Evolutionary conservation across 2,888 invertebrate genomes (phyloP), one percentile per base, ranked within the genome.

Genomic region (Chouioia cunea): DNA sequence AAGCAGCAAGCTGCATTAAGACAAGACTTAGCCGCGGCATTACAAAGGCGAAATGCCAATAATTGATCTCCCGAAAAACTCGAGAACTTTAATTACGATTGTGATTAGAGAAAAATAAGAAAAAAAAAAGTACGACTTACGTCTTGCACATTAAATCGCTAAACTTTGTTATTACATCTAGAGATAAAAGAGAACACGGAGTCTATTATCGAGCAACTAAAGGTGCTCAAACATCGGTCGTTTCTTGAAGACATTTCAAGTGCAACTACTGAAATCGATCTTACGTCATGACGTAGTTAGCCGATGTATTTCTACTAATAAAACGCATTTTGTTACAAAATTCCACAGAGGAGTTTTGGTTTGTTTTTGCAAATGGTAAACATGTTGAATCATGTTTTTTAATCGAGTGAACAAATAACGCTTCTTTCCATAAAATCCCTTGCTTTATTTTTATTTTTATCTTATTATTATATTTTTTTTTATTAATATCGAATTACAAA

Each of bases 1-100:
- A 90, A 92, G 77, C 93, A 93, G 84, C 94, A 95, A 82, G 93
- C 93, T 47, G 94, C 93, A 56, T 89, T 97, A 81, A 92, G 93
- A 83, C 93, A 93, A 84, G 95, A 96, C 86, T 88, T 97, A 75
- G 95, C 94, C 18, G 91, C 91, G 50, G 96, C 94, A 69, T 88
- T 95, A 79, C 91, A 94, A 82, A 93, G 93, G 82, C 90, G 96
- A 80, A 94, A 95, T 85, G 93, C 92, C 62, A 92, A 92, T 71
- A 85, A 85, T 83, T 85, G 85, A 85, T 85, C 80, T 69, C 75
- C 76, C 76, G 80, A 81, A 60, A 75, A 78, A 69, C 76, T 77
- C 73, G 79, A 81, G 75, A 79, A 78, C 76, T 81, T 81, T 72
- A 77, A 83, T 79, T 82, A 83, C 71, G 79, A 83, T 81, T 83